Evolutionary conservation across 2,888 invertebrate species (phyloP).

Genomic region (Tanypteryx hageni): DNA sequence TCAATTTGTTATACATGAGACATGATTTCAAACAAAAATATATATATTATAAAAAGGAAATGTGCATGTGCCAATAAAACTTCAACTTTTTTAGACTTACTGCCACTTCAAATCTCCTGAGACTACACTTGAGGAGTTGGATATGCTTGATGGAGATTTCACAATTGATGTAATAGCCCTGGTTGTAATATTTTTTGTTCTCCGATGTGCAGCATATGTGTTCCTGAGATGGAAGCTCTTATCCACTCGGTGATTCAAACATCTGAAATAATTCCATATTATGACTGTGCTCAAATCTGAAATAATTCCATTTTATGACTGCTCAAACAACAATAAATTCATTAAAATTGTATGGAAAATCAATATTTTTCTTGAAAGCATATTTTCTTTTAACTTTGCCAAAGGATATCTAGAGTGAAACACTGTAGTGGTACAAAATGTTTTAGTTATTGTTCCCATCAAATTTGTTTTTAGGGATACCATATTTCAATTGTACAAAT

Average conservation of each 20-base stretch:
- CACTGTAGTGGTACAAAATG: no score
- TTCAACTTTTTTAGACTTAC: constrained; percentile 79
- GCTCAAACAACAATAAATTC: no score
- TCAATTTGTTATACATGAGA: no score
- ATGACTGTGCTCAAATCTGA: background rate
- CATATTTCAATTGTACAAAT: no score
- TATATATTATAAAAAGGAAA: background rate
- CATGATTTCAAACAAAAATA: background rate
- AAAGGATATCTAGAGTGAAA: no score
- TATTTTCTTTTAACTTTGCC: no score
- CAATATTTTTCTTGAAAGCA: no score
- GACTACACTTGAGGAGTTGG: constrained; percentile 90
- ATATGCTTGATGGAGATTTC: constrained; percentile 89
- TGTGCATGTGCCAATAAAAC: no score
- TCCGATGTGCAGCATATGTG: constrained; percentile 88
- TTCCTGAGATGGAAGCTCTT: constrained; percentile 93
- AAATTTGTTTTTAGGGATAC: no score
- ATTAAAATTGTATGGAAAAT: no score
- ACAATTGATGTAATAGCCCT: constrained; percentile 88
- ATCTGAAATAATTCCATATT: background rate
- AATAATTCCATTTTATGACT: no score
- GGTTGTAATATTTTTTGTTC: constrained; percentile 86
- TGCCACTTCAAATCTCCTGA: constrained; percentile 91
- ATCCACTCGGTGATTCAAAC: constrained; percentile 81
- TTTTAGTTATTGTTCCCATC: no score